These are phyloP conservation scores for Vidua chalybeata DNA, from an alignment of 2,113 vertebrate species.

Conservation along the genomic window DNA sequence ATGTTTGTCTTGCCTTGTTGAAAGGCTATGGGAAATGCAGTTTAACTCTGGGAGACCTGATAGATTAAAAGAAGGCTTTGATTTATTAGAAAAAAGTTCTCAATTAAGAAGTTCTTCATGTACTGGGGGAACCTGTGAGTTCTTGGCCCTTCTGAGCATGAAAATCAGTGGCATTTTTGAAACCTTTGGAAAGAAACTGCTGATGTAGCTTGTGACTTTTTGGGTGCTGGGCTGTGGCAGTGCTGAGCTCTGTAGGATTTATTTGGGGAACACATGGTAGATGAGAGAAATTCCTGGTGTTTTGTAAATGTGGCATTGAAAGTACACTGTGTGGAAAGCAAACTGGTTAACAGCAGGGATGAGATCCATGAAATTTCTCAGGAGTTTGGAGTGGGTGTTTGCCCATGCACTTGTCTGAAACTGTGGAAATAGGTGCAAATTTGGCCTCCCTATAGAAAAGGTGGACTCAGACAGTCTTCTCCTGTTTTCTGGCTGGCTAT, in stretches of 20 bases:
- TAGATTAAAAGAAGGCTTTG: background rate
- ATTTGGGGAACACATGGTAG: background rate
- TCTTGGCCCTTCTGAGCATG: background rate
- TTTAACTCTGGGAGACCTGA: background rate
- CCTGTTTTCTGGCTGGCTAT: no score
- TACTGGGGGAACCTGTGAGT: background rate
- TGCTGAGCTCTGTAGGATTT: background rate
- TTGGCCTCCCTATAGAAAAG: no score
- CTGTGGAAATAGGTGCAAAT: no score
- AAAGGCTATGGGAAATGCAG: background rate
- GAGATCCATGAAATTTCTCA: no score
- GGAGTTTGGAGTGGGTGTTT: no score
- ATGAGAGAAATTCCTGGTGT: background rate
- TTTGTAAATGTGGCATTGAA: background rate
- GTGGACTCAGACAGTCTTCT: no score
- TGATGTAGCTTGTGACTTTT: background rate
- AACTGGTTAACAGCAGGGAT: background rate
- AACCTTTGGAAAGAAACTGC: background rate
- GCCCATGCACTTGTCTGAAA: no score
- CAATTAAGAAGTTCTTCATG: background rate
- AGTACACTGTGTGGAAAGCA: rapidly evolving
- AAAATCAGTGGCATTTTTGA: background rate
- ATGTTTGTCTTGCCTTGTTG: background rate
- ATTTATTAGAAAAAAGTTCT: background rate
- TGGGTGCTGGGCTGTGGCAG: background rate